Evolutionary conservation across 2,888 invertebrate genomes (phyloP), one percentile per base, ranked within the genome.

Genomic region (Drosophila formosana): DNA sequence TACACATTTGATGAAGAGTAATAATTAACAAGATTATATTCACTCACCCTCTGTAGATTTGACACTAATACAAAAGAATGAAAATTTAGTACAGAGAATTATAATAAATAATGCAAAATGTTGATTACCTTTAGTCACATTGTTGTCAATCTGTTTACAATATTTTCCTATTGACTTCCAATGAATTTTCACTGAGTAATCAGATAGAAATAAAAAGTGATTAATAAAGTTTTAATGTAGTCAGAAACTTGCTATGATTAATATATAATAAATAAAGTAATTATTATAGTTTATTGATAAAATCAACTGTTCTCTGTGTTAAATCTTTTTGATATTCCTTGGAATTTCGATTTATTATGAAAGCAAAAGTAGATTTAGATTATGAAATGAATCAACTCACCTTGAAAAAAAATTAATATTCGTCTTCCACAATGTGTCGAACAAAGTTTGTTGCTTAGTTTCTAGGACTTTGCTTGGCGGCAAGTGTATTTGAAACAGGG

Each of bases 401-500:
- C n/a, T n/a, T 26, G 18, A 18, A 18, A 18, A 18, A n/a, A 41
- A 41, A 41, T 8, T 2, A 8, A 32, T 13, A 30, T 30, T 7
- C 26, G 2, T 47, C 18, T 3, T 32, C 11, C 18, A n/a, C 5
- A 37, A 5, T 37, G n/a, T 11, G 37, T 13, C 6, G 41, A 3
- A 7, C 37, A 55, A 51, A 25, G 3, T 9, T 7, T 23, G 13
- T 43, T 30, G 9, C 6, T 18, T 46, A 25, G 47, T 46, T 39
- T 13, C 28, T 37, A 41, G 49, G 49, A 65, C 61, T 26, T 23
- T 23, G 7, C 5, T 39, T 7, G 9, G 43, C 34, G 30, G 41
- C 34, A 11, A 68, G 80, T 50, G 64, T 78, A 74, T 69, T 8
- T 47, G 5, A 67, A 76, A 66, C 34, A 53, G 66, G 45, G 66